phyloP scores from a whole-genome alignment of 2,797 vertebrate species.

The Urosaurus nigricauda region DNA sequence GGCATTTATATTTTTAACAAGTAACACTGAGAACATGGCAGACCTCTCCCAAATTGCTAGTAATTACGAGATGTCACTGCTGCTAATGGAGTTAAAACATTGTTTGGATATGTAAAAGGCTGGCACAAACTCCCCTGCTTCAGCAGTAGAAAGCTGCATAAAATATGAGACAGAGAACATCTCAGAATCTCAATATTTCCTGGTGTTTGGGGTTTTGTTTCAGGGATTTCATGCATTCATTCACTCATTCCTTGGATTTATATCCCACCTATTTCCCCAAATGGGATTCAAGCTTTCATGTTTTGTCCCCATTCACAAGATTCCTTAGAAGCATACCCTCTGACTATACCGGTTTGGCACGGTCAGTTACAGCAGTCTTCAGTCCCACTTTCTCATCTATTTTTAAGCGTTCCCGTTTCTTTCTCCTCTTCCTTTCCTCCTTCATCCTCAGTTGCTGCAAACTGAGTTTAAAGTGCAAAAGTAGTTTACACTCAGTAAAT shows the following conservation, averaged over 20 bases:
- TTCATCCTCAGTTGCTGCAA: too few relatives aligned
- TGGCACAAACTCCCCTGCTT: constrained; percentile 14
- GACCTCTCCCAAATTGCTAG: neutral
- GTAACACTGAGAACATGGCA: constrained; percentile 29
- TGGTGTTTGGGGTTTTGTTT: neutral
- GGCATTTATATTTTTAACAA: constrained; percentile 44
- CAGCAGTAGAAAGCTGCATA: neutral
- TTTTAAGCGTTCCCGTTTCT: too few relatives aligned
- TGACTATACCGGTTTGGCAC: too few relatives aligned
- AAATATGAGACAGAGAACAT: neutral
- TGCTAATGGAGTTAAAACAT: constrained; percentile 22
- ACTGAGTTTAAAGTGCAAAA: too few relatives aligned
- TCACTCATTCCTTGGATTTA: too few relatives aligned
- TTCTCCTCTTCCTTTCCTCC: too few relatives aligned
- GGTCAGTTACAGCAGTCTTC: too few relatives aligned
- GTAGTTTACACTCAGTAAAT: too few relatives aligned
- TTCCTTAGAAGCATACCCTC: too few relatives aligned
- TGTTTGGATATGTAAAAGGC: neutral
- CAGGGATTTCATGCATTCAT: neutral
- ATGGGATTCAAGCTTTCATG: too few relatives aligned
- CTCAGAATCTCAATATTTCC: neutral
- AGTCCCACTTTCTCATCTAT: too few relatives aligned
- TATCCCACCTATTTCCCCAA: too few relatives aligned
- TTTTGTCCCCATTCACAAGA: neutral
- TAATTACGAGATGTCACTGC: constrained; percentile 26